Evolutionary conservation across 2,797 vertebrate species (phyloP), one percentile per base, ranked within the genome.

Genomic region (Anas flavirostris): DNA sequence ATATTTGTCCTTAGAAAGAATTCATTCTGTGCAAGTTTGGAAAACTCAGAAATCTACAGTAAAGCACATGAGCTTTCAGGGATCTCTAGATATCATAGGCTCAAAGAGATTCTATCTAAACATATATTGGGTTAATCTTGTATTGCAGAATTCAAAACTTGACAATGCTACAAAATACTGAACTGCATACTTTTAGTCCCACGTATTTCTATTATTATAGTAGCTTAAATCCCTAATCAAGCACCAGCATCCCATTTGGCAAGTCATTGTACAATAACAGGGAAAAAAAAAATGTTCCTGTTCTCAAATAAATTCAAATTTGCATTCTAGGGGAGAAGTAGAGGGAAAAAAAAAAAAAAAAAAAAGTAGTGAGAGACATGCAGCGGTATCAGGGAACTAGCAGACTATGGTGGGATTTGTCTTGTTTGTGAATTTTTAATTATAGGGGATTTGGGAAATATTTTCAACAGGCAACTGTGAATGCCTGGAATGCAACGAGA

Each of bases 1-100:
- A 52, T 95, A 69, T 86, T 85, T 86, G 35, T 88, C 87, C 52
- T 88, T 78, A 80, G 84, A 78, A 95, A 74, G 83, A 88, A 91
- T 60, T 94, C 68, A 55, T 13, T 16, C 28, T 62, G 74, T 23
- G 25, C 33, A 66, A 86, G 67, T 85, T 77, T 68, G 58, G 84
- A 84, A 85, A 93, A 67, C 31, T 79, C 63, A 21, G 50, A 74
- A 76, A 64, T n/a, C 53, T 74, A 35, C n/a, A 53, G 53, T 35
- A 73, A 92, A 56, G 66, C n/a, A 48, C 0, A 0, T 55, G 89
- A 67, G 41, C n/a, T 92, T 91, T 80, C 68, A 35, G 48, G 7
- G 72, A 28, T 18, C 23, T 82, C 55, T 41, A 69, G 59, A 26
- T 46, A 52, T 44, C 46, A 2, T 5, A 58, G 35, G 41, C 37